These are phyloP conservation scores for Okapia johnstoni DNA, from an alignment of 2,113 vertebrate species.

Conservation along the genomic window DNA sequence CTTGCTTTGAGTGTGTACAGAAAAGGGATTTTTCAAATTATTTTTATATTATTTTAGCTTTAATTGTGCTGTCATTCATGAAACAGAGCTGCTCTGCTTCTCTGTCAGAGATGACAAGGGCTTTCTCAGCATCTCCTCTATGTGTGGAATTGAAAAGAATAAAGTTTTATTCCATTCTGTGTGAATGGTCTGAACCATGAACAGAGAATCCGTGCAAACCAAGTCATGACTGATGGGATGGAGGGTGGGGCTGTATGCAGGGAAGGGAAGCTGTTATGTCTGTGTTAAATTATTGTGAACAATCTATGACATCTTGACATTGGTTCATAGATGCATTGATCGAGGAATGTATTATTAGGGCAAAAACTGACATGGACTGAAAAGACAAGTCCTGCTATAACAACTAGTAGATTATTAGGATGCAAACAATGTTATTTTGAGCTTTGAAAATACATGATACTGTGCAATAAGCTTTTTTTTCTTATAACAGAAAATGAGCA, in stretches of 20 bases:
- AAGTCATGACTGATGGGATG: conserved; percentile 47
- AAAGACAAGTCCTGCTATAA: conserved; percentile 64
- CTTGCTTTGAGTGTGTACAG: conserved; percentile 82
- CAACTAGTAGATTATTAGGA: conserved; percentile 64
- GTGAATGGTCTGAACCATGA: conserved; percentile 77
- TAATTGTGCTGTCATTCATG: conserved; percentile 84
- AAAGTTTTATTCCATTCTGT: conserved; percentile 83
- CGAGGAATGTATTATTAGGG: conserved; percentile 67
- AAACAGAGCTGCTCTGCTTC: conserved; percentile 80
- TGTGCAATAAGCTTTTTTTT: conserved; percentile 69
- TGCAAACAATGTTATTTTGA: conserved; percentile 70
- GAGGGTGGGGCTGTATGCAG: neutral
- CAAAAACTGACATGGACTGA: conserved; percentile 54
- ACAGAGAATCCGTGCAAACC: conserved; percentile 64
- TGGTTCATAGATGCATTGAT: conserved; percentile 32
- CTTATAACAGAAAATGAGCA: conserved; percentile 30
- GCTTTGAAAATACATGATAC: conserved; percentile 65
- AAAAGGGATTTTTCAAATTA: conserved; percentile 75
- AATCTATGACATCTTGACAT: conserved; percentile 45
- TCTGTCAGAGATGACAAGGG: conserved; percentile 82
- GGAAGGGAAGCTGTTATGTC: conserved; percentile 69
- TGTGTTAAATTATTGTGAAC: conserved; percentile 67
- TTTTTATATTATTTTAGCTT: conserved; percentile 82
- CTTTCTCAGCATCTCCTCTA: conserved; percentile 77
- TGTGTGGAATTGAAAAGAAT: conserved; percentile 78